phyloP scores from a whole-genome alignment of 2,797 vertebrate genomes.

The Syngnathus rostellatus region DNA sequence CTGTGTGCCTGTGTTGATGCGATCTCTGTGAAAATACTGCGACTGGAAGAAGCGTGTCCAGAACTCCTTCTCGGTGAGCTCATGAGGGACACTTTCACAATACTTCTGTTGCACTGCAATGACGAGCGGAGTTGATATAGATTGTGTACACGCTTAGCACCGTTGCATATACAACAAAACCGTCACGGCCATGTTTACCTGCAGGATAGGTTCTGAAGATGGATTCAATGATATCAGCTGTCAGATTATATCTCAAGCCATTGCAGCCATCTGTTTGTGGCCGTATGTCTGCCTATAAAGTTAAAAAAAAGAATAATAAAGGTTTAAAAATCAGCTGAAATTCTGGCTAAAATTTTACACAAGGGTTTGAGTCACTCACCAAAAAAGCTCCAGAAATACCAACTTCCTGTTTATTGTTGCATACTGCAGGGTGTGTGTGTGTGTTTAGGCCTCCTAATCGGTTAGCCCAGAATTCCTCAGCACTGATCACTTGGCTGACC shows the following conservation, averaged over 20 bases:
- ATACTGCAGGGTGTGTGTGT: constrained; percentile 67
- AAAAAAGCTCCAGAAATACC: constrained; percentile 98
- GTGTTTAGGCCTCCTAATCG: constrained; percentile 79
- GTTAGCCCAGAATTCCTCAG: constrained; percentile 98
- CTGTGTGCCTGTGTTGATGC: constrained; percentile 88
- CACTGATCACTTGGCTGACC: constrained; percentile 96
- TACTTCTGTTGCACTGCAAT: constrained; percentile 95
- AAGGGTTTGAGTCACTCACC: constrained; percentile 62
- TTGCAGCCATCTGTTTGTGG: constrained; percentile 98
- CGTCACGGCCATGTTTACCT: constrained; percentile 64
- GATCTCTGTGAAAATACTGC: constrained; percentile 97
- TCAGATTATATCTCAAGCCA: constrained; percentile 93
- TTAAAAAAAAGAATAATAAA: constrained; percentile 10
- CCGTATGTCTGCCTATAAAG: constrained; percentile 87
- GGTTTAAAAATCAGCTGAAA: not conserved
- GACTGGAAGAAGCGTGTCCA: constrained; percentile 99
- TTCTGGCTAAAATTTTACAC: not conserved
- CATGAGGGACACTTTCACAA: constrained; percentile 93
- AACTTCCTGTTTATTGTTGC: constrained; percentile 88
- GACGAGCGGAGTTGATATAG: constrained; percentile 6
- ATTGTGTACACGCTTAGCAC: not conserved
- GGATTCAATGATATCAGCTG: constrained; percentile 95
- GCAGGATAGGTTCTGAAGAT: constrained; percentile 98
- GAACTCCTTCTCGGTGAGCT: constrained; percentile 94
- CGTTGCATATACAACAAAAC: not conserved